Evolutionary conservation across 2,113 vertebrate genomes (phyloP).

Genomic region (Setophaga petechia): DNA sequence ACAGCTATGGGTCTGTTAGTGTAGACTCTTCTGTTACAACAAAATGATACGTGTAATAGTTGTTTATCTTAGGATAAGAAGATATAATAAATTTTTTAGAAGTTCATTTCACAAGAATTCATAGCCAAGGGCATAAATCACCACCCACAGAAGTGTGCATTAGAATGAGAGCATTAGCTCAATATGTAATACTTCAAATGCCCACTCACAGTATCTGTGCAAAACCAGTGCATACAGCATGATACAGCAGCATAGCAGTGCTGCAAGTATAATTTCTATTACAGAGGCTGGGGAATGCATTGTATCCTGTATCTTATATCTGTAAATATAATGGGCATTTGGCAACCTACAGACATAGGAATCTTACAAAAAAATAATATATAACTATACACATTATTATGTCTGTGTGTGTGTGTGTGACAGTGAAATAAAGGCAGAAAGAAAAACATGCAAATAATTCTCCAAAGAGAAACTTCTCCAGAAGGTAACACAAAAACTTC

Average conservation of each 20-base stretch:
- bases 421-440: not conserved
- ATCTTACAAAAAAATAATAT: not conserved
- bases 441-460: not conserved
- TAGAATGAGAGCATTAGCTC: not conserved
- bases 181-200: not conserved
- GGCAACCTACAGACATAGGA: not conserved
- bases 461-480: not conserved
- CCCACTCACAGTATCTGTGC: not conserved
- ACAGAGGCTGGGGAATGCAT: not conserved
- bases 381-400: not conserved
- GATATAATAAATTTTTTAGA: not conserved
- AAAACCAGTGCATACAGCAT: not conserved
- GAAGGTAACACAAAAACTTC: not conserved
- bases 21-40: not conserved
- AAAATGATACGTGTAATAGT: not conserved
- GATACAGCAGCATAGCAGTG: not conserved
- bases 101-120: not conserved
- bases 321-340: not conserved
- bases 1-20: not conserved
- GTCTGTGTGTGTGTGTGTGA: not conserved
- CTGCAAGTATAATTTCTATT: not conserved
- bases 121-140: not conserved
- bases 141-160: not conserved
- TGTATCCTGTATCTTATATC: not conserved
- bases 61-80: not conserved